Evolutionary conservation across 2,113 vertebrate species (phyloP), one percentile per base, ranked within the genome.

Genomic region (Mirza zaza): DNA sequence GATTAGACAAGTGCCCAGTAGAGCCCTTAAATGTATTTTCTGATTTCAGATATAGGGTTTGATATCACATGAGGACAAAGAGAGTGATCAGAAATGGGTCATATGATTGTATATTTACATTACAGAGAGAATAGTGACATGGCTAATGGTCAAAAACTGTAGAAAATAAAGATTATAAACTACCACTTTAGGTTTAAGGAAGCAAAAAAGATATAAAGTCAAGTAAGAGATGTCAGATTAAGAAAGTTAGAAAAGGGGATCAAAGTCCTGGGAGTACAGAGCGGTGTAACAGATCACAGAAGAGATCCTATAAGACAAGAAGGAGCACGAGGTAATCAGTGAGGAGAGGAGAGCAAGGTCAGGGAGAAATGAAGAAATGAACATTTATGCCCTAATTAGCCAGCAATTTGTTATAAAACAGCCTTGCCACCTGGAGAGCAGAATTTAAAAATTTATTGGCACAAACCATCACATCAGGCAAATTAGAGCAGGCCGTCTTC

Each of bases 371-470:
- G 34, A 95, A 71, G 76, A 59, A 95, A 89, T 91, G 82, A 83
- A 77, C 45, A 65, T 48, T 50, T 82, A 68, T 84, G 94, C 81
- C 96, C 95, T 96, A 96, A 95, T 97, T 94, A 97, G 87, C 92
- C 76, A 75, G 92, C 79, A 97, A 14, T 90, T 96, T 96, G 94
- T 94, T 96, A 87, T 55, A 94, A 86, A 85, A 79, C 92, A 97
- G 42, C 84, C 84, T 65, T 93, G 87, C 95, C 90, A 91, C 95
- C 94, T 86, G 90, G 90, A 97, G 96, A 96, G 80, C 48, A 84
- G 92, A 94, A 94, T 75, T 94, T 73, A 95, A 91, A 73, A 91
- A 77, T 91, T 73, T 91, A 71, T 90, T 97, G 97, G 93, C 96
- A 57, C 23, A 20, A 82, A 71, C 86, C 50, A 70, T 85, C 91